Evolutionary conservation across 1,140 invertebrate genomes (phyloP).

Genomic region (Cylas formicarius): DNA sequence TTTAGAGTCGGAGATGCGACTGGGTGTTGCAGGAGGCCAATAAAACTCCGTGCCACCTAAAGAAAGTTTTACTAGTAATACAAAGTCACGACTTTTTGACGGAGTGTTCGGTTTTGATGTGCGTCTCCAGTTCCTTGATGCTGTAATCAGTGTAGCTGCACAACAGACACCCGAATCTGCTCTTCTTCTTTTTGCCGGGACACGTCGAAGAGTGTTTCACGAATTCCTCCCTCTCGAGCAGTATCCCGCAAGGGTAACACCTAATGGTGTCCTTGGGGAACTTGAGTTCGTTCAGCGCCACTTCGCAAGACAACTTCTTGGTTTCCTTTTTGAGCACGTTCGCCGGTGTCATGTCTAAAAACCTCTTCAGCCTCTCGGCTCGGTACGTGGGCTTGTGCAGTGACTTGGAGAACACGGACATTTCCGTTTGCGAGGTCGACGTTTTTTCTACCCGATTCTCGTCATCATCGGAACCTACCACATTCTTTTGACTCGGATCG

Average conservation of each 20-base stretch:
- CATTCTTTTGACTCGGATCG: constrained; percentile 6
- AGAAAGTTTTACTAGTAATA: too few species aligned
- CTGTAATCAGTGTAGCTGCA: constrained; percentile 30
- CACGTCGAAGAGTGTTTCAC: constrained; percentile 27
- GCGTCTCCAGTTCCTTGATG: constrained; percentile 27
- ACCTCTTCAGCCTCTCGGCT: constrained; percentile 27
- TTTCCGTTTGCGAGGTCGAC: too few species aligned
- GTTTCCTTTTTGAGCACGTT: constrained; percentile 19
- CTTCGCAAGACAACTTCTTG: constrained; percentile 25
- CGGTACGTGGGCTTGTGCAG: too few species aligned
- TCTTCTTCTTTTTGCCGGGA: constrained; percentile 19
- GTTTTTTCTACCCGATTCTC: too few species aligned
- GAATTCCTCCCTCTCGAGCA: constrained; percentile 25
- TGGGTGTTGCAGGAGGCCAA: too few species aligned
- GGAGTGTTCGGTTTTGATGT: constrained; percentile 24
- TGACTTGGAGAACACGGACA: too few species aligned
- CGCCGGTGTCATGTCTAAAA: constrained; percentile 29
- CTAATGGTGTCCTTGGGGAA: constrained; percentile 33
- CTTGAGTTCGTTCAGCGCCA: constrained; percentile 21
- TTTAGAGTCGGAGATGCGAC: too few species aligned
- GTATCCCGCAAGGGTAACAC: constrained; percentile 26
- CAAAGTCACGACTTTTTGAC: constrained; percentile 8
- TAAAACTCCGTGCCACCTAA: too few species aligned
- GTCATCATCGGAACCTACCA: constrained; percentile 6
- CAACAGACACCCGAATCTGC: constrained; percentile 29